phyloP scores from a whole-genome alignment of 2,797 vertebrate genomes.

The Melanotaenia boesemani region DNA sequence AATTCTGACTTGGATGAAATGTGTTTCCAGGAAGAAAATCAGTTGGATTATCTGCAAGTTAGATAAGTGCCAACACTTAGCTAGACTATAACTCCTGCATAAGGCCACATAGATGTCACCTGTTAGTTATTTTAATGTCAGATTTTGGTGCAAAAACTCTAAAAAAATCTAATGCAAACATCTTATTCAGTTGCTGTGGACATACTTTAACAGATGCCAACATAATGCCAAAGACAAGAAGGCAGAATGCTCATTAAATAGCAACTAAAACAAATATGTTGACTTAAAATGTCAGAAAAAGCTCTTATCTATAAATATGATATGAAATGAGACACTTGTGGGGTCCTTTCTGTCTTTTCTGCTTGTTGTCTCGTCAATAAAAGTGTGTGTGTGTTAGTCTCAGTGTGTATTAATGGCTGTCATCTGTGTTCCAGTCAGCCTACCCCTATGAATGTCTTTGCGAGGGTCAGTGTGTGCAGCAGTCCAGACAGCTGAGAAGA shows the following conservation, averaged over 20 bases:
- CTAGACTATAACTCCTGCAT: too few species aligned
- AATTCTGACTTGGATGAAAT: background rate
- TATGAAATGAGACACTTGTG: background rate
- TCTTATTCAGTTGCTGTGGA: background rate
- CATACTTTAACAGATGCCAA: background rate
- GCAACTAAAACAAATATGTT: background rate
- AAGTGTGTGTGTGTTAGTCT: slow-evolving; percentile 4
- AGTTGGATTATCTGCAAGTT: background rate
- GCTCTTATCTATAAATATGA: background rate
- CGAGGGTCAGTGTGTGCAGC: slow-evolving; percentile 72
- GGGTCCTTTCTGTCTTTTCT: slow-evolving; percentile 1
- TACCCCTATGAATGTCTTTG: slow-evolving; percentile 31
- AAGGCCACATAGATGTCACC: background rate
- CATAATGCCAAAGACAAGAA: background rate
- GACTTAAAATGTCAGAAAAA: background rate
- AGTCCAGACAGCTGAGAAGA: slow-evolving; percentile 71
- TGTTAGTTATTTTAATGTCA: background rate
- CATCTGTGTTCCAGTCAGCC: slow-evolving; percentile 32
- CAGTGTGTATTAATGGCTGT: slow-evolving; percentile 21
- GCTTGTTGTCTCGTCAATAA: slow-evolving; percentile 13
- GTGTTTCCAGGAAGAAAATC: background rate
- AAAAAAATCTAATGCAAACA: too few species aligned
- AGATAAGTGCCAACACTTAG: background rate
- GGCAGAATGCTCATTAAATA: background rate
- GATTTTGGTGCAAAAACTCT: too few species aligned